Base-by-base conservation (phyloP, 1,140 invertebrate species). In the Agrypnia vestita region DNA sequence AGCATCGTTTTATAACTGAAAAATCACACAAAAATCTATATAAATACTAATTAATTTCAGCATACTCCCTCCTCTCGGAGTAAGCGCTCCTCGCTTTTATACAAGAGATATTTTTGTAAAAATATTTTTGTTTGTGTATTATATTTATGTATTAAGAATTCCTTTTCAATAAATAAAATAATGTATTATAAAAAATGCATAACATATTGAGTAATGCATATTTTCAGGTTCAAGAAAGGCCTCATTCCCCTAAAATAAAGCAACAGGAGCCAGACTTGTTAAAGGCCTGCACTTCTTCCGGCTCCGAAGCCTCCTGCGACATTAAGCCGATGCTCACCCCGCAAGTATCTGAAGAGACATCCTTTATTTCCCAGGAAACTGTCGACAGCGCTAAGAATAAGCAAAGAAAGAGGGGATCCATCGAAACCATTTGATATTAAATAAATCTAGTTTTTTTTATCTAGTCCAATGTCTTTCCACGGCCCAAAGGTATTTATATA, bases 381-480 rank as follows among this genome's bases (percentile, higher is more conserved):
- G 87, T 85, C 62, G 86, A 87, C 55, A 83, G 85, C 69, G 84
- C 85, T 13, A 56, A 74, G 25, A 47, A 49, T 15, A 74, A 25
- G 7, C 69, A 59, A 86, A 90, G 76, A 84, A 88, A 19, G 89
- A 90, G 82, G 90, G 91, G 64, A 93, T 92, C 84, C 80, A 91
- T 94, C 51, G 93, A 95, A 86, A 94, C 93, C 80, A 93, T 94
- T 85, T 94, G 91, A 89, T 89, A 88, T 87, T 88, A 86, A 75
- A 43, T 21, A 46, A 46, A 76, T 19, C 21, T 19, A 21, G 67
- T 7, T 51, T 61, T 15, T 61, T 61, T 15, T 19, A 61, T 61
- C 56, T 11, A 61, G 13, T 10, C 13, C 49, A 15, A 9, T 51
- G 11, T 51, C 11, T 51, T 15, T 61, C 10, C 56, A 61, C 13